Base-by-base conservation (phyloP, 2,113 vertebrate genomes). In the Bujurquina vittata region DNA sequence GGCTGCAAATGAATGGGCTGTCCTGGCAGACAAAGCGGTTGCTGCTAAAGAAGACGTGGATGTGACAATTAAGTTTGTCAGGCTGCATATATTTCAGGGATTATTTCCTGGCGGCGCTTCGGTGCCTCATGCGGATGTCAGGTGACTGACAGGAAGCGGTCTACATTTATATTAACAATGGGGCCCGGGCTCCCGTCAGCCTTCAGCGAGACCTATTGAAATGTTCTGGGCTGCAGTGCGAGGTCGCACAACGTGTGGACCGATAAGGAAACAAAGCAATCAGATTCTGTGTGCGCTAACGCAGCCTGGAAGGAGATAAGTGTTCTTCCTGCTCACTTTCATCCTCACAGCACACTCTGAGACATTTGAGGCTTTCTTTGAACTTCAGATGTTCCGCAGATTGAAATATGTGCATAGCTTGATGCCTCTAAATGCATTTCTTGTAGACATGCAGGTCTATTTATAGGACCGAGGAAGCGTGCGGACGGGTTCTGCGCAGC, bases 101-200 rank as follows among this genome's bases (percentile, higher is more conserved):
- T 83, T 69, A 63, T 84, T 89, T 88, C 86, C 84, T 86, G 83
- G 52, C 49, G 26, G 79, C 76, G 59, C 10, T 46, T 52, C 5
- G 56, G 15, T 55, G 79, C 84, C 62, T 74, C 86, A 43, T 57
- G 76, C 4, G 26, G 63, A 18, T 80, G 87, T 82, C 56, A n/a
- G 85, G n/a, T 74, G 85, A 84, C 33, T 85, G 89, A 84, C 87
- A 54, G 87, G 84, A 88, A 91, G 12, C 59, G 18, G 89, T 84
- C 76, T 20, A 33, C 46, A 46, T 77, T 72, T 22, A 23, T 15
- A 79, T 35, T 75, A 85, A 88, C 81, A 85, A 69, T 52, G 12
- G 65, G 77, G 72, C 80, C 22, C 2, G 35, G 60, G n/a, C 59
- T 86, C 80, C 81, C 83, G 81, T 67, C 54, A 15, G 84, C 29